Evolutionary conservation across 2,797 vertebrate species (phyloP).

Genomic region (Acropternis orthonyx): DNA sequence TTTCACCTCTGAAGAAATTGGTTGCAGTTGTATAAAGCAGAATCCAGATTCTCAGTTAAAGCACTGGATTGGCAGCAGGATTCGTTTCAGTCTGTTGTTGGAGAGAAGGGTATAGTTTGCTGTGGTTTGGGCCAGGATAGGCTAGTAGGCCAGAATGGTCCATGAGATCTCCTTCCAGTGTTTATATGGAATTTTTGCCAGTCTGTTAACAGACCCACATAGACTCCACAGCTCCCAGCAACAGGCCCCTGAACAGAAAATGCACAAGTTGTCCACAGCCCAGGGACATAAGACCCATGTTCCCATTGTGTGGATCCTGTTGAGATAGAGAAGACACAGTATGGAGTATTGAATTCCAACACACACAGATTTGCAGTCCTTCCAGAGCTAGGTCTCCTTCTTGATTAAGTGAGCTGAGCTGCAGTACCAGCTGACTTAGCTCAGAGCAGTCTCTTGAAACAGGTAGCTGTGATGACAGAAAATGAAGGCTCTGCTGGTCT

Average conservation of each 20-base stretch:
- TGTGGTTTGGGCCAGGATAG: neutral
- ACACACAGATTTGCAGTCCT: neutral
- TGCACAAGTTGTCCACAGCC: accelerated
- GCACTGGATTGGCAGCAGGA: neutral
- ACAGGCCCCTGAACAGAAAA: neutral
- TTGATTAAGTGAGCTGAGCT: neutral
- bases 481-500: neutral
- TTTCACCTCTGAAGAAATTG: neutral
- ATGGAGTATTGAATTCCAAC: neutral
- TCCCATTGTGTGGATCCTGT: neutral
- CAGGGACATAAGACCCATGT: neutral
- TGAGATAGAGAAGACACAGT: neutral
- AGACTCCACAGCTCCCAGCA: neutral
- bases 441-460: neutral
- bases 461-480: neutral
- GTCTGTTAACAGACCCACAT: accelerated
- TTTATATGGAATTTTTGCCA: accelerated
- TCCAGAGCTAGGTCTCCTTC: neutral
- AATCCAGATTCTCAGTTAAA: neutral
- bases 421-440: neutral
- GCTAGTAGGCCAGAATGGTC: neutral
- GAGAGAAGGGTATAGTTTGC: neutral
- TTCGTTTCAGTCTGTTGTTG: neutral
- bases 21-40: neutral
- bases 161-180: neutral